phyloP scores from a whole-genome alignment of 2,113 vertebrate species.

The Monopterus albus region DNA sequence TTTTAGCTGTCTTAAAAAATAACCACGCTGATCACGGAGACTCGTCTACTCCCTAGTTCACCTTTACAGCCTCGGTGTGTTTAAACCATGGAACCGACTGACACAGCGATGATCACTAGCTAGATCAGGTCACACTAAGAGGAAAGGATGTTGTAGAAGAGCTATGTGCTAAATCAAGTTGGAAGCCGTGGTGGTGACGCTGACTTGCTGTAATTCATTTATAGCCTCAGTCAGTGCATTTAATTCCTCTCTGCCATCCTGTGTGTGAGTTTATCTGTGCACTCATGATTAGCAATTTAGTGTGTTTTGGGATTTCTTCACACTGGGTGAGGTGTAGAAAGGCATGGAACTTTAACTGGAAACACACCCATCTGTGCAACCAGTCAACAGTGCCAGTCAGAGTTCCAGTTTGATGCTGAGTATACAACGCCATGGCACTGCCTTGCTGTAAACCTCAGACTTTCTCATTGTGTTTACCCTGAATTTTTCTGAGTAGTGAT shows the following conservation, averaged over 20 bases:
- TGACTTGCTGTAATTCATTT: too few species aligned
- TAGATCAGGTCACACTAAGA: too few species aligned
- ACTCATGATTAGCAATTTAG: background rate
- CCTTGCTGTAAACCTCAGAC: background rate
- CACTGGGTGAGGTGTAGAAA: background rate
- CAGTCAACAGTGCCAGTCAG: background rate
- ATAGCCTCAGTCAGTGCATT: too few species aligned
- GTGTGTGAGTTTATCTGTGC: background rate
- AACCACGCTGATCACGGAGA: too few species aligned
- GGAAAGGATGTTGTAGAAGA: too few species aligned
- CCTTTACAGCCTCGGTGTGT: too few species aligned
- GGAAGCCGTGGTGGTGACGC: too few species aligned
- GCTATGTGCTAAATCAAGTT: too few species aligned
- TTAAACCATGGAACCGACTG: too few species aligned
- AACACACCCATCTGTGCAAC: background rate
- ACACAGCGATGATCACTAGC: too few species aligned
- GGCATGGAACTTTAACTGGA: background rate
- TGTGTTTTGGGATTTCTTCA: background rate
- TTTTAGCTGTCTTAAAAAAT: too few species aligned
- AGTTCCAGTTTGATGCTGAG: background rate
- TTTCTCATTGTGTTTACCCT: conserved; percentile 5
- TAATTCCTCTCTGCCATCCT: background rate
- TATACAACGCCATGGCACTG: background rate
- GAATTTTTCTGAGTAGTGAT: conserved; percentile 29
- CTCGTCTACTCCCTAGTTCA: too few species aligned